These are phyloP conservation scores for Parochlus steinenii DNA, from an alignment of 2,888 invertebrate species.

Conservation along the genomic window DNA sequence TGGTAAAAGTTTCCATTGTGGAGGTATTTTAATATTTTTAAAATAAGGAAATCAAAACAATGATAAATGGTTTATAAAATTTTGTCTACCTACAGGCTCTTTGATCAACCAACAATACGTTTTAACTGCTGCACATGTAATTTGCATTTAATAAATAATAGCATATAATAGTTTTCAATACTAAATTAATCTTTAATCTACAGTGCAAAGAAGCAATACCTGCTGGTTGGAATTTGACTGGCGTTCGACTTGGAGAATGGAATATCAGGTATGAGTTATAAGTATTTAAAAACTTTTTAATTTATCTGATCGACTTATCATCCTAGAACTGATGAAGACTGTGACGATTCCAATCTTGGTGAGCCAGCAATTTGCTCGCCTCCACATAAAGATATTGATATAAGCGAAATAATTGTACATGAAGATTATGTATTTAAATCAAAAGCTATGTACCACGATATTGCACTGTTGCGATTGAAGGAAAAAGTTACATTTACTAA, in stretches of 20 bases:
- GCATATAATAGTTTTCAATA: too few relatives aligned
- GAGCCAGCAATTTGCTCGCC: neutral
- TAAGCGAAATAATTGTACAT: conserved; percentile 12
- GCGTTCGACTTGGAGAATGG: conserved; percentile 29
- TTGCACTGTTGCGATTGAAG: conserved; percentile 2
- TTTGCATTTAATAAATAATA: too few relatives aligned
- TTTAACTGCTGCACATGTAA: conserved; percentile 46
- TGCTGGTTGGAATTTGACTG: conserved; percentile 37
- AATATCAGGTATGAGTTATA: too few relatives aligned
- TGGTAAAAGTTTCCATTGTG: too few relatives aligned
- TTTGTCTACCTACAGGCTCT: too few relatives aligned
- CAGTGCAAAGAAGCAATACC: conserved; percentile 49
- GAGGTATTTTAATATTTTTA: too few relatives aligned
- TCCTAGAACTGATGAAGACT: conserved; percentile 40
- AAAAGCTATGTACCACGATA: neutral
- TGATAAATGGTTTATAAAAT: too few relatives aligned
- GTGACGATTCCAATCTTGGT: conserved; percentile 24
- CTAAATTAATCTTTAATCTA: too few relatives aligned
- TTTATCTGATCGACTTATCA: too few relatives aligned
- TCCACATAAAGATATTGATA: neutral
- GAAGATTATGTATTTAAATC: neutral
- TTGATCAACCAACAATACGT: conserved; percentile 48
- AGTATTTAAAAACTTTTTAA: neutral
- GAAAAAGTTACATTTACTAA: neutral
- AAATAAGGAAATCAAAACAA: too few relatives aligned